A percentile compares a stretch with the other conserved stretches of the same genome.
Conservation (phyloP, 2,113 vertebrate genomes). For the Tor tambroides region DNA sequence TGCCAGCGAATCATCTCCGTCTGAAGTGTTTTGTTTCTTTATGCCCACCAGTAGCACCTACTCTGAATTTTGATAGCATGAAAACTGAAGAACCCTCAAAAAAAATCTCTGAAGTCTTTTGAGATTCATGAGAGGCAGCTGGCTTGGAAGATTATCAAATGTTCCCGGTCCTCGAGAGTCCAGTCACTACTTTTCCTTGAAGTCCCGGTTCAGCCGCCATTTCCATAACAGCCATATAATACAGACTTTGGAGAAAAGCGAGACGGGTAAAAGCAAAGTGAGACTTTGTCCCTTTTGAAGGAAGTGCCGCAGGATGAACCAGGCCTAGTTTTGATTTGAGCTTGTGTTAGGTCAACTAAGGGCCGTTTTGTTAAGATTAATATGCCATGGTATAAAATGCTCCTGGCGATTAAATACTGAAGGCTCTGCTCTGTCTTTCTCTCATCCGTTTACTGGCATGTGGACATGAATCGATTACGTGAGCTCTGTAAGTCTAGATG, state of each 20-base stretch:
- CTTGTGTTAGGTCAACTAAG: neutral
- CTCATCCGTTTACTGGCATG: neutral
- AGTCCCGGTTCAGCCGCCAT: neutral
- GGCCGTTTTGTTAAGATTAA: neutral
- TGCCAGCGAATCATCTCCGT: neutral
- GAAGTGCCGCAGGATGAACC: neutral
- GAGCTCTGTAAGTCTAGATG: conserved; percentile 10
- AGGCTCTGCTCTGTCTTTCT: neutral
- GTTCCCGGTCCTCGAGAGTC: conserved; percentile 5
- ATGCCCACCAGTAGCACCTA: neutral
- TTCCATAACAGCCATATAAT: conserved; percentile 27
- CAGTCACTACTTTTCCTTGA: neutral
- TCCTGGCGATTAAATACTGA: neutral
- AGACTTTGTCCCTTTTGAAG: neutral
- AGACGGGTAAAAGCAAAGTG: neutral
- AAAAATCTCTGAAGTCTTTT: conserved; percentile 21
- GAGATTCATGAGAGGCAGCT: conserved; percentile 22
- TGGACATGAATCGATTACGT: neutral
- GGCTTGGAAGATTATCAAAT: conserved; percentile 18
- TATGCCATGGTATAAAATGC: neutral
- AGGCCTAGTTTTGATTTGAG: neutral
- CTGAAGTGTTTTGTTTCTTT: neutral
- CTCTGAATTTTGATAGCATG: neutral
- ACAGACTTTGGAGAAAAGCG: neutral
- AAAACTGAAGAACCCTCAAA: conserved; percentile 26